These are phyloP conservation scores for Dissostichus mawsoni DNA, from an alignment of 2,113 vertebrate species.

Conservation along the genomic window DNA sequence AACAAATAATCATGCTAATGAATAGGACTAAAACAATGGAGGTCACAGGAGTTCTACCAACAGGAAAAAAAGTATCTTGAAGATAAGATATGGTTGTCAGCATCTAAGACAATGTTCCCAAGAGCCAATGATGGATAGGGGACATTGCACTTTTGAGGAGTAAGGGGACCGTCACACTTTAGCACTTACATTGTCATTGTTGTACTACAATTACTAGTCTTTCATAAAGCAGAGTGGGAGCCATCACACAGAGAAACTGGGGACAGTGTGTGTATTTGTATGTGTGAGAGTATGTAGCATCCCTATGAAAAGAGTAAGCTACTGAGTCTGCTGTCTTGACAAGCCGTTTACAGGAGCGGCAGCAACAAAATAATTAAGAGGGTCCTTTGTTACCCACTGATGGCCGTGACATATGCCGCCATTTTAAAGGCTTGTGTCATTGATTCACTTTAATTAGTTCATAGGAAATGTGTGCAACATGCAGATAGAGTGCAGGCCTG, in stretches of 20 bases:
- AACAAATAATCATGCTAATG: no score
- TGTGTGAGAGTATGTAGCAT: constrained; percentile 47
- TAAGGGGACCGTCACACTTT: constrained; percentile 76
- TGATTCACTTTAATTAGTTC: constrained; percentile 87
- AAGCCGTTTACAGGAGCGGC: constrained; percentile 77
- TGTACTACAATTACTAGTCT: constrained; percentile 81
- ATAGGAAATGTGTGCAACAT: constrained; percentile 76
- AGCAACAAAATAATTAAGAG: constrained; percentile 85
- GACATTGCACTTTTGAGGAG: constrained; percentile 73
- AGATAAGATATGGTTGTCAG: constrained; percentile 80
- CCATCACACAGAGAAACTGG: constrained; percentile 55
- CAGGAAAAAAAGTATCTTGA: constrained; percentile 38
- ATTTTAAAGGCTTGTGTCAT: constrained; percentile 82
- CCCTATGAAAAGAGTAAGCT: constrained; percentile 60
- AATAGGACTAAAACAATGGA: constrained; percentile 30
- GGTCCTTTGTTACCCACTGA: constrained; percentile 80
- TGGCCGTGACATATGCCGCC: constrained; percentile 78
- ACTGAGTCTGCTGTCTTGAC: constrained; percentile 72
- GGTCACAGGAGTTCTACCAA: constrained; percentile 35
- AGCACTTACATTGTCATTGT: constrained; percentile 73
- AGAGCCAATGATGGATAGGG: constrained; percentile 75
- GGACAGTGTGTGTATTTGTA: constrained; percentile 32
- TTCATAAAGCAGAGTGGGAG: constrained; percentile 72
- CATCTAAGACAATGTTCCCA: constrained; percentile 76
- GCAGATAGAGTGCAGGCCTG: constrained; percentile 76